These are phyloP conservation scores for Holacanthella duospinosa DNA, from an alignment of 2,888 invertebrate genomes.

Conservation along the genomic window DNA sequence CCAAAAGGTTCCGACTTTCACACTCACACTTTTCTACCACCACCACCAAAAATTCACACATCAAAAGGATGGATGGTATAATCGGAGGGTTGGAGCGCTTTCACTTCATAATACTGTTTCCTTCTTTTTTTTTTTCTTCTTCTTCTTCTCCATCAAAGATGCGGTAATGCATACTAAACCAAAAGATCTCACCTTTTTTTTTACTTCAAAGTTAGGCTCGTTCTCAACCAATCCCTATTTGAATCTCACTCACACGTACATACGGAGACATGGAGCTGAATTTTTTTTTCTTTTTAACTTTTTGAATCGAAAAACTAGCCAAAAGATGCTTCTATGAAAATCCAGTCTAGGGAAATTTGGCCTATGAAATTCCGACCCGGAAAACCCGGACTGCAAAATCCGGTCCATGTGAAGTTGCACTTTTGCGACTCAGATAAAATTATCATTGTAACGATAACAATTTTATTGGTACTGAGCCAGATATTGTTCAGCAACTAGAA, in stretches of 20 bases:
- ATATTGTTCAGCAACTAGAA: too few species aligned
- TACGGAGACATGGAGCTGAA: neutral
- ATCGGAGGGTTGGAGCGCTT: slow-evolving; percentile 6
- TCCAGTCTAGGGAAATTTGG: too few species aligned
- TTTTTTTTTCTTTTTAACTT: neutral
- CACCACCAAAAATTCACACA: slow-evolving; percentile 28
- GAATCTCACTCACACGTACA: neutral
- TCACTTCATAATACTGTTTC: slow-evolving; percentile 4
- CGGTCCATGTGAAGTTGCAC: too few species aligned
- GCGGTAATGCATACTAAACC: slow-evolving; percentile 38
- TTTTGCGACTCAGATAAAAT: too few species aligned
- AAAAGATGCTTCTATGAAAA: too few species aligned
- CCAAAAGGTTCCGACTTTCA: neutral
- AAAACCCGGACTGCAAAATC: too few species aligned
- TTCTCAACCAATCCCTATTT: neutral
- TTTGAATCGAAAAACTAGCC: too few species aligned
- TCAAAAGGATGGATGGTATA: slow-evolving; percentile 20
- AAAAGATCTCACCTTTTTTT: neutral
- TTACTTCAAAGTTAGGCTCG: neutral
- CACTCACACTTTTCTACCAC: slow-evolving; percentile 9
- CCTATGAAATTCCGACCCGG: too few species aligned
- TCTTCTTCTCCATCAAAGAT: slow-evolving; percentile 19
- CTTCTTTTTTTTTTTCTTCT: too few species aligned
- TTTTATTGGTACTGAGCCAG: too few species aligned
- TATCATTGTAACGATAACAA: too few species aligned